Percentiles rank a stretch among this genome's conserved stretches.
phyloP scores from a whole-genome alignment of 2,888 invertebrate genomes.

The Latheticus oryzae region DNA sequence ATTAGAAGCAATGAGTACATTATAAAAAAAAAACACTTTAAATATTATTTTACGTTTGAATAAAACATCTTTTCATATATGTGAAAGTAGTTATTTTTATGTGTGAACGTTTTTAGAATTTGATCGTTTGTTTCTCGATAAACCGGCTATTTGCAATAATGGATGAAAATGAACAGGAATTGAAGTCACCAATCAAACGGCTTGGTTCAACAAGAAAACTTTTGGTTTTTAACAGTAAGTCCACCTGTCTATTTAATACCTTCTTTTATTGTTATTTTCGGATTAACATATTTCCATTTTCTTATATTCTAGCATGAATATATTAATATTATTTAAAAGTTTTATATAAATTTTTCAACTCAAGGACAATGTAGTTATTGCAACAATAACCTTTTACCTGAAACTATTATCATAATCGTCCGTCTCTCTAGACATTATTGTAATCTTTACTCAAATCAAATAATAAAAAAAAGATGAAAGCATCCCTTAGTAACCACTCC shows the following conservation, averaged over 20 bases:
- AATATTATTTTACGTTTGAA: slow-evolving; percentile 18
- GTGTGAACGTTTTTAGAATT: slow-evolving; percentile 40
- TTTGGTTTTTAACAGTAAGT: slow-evolving; percentile 83
- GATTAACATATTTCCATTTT: slow-evolving; percentile 7
- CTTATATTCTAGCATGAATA: not conserved
- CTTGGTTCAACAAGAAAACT: slow-evolving; percentile 85
- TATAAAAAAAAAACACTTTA: too few relatives aligned
- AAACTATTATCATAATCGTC: slow-evolving; percentile 2
- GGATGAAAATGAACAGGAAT: slow-evolving; percentile 81
- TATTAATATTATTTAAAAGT: slow-evolving; percentile 28
- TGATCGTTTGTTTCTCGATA: slow-evolving; percentile 38
- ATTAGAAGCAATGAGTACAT: too few relatives aligned
- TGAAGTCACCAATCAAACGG: slow-evolving; percentile 83
- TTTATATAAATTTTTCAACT: too few relatives aligned
- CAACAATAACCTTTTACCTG: slow-evolving; percentile 28
- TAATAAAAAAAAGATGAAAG: too few relatives aligned
- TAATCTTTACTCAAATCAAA: too few relatives aligned
- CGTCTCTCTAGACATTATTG: too few relatives aligned
- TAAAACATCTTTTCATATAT: too few relatives aligned
- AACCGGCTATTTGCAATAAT: slow-evolving; percentile 60
- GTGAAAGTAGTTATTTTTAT: slow-evolving; percentile 42
- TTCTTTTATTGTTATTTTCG: slow-evolving; percentile 7
- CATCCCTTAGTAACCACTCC: slow-evolving; percentile 11
- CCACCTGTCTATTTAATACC: slow-evolving; percentile 16
- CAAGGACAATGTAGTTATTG: slow-evolving; percentile 29